Evolutionary conservation across 2,888 invertebrate species (phyloP).

Genomic region (Euzophera pinguis): DNA sequence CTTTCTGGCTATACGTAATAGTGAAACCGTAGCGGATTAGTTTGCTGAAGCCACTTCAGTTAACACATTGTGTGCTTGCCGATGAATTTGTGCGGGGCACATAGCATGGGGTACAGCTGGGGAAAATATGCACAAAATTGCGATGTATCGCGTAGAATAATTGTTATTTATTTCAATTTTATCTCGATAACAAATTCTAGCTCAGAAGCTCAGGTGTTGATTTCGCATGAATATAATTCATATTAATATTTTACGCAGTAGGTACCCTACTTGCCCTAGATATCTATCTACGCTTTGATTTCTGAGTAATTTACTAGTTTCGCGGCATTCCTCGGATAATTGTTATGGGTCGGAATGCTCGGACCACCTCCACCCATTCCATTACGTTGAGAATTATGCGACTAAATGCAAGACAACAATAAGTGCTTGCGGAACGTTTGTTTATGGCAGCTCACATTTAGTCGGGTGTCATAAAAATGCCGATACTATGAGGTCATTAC

Average conservation of each 20-base stretch:
- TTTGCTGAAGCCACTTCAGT: no score
- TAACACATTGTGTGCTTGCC: no score
- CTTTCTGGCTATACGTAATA: no score
- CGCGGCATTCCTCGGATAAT: conserved; percentile 61
- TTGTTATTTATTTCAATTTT: no score
- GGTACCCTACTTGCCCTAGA: conserved; percentile 33
- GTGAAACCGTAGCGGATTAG: no score
- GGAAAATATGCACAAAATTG: no score
- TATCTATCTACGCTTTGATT: conserved; percentile 36
- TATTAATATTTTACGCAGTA: conserved; percentile 25
- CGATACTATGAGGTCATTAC: neutral
- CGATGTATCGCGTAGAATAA: no score
- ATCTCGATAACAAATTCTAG: neutral
- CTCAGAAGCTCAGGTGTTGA: neutral
- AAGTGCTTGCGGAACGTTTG: neutral
- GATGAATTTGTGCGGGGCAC: no score
- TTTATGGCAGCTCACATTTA: neutral
- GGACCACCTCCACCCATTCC: conserved; percentile 47
- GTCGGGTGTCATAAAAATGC: neutral
- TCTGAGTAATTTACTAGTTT: conserved; percentile 62
- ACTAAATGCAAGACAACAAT: conserved; percentile 25
- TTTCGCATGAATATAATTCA: neutral
- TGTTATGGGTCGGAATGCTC: conserved; percentile 54
- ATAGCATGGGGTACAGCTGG: no score
- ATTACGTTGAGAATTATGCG: conserved; percentile 34